Conservation (phyloP, 1,140 invertebrate genomes). For the Leguminivora glycinivorella region DNA sequence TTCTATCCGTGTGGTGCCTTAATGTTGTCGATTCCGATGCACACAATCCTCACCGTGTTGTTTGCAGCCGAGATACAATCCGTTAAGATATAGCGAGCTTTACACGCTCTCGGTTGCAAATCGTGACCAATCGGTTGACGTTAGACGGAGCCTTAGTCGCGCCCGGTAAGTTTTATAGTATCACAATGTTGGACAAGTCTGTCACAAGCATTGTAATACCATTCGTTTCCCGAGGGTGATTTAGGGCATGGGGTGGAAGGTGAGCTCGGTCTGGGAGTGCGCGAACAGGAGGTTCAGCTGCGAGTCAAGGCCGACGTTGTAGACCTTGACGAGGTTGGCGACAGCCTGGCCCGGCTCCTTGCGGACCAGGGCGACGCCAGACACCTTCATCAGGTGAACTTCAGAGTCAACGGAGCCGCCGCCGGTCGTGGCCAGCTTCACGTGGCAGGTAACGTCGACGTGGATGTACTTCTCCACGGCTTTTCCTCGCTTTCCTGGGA, state of each 20-base stretch:
- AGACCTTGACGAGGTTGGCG: constrained; percentile 80
- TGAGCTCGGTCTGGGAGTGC: constrained; percentile 81
- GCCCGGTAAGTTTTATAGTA: constrained; percentile 60
- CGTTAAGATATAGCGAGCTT: constrained; percentile 35
- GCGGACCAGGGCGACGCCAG: constrained; percentile 82
- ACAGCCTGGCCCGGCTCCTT: constrained; percentile 76
- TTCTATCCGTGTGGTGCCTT: neutral
- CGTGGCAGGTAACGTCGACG: constrained; percentile 83
- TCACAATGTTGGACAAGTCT: constrained; percentile 49
- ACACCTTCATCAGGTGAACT: constrained; percentile 82
- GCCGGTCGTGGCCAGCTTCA: constrained; percentile 80
- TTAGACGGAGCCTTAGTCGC: constrained; percentile 65
- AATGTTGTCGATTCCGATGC: neutral
- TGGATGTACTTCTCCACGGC: constrained; percentile 82
- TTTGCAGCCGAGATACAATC: constrained; percentile 53
- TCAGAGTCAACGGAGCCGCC: constrained; percentile 79
- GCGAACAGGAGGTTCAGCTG: constrained; percentile 83
- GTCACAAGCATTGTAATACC: constrained; percentile 57
- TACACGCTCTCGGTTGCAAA: constrained; percentile 58
- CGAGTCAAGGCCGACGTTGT: constrained; percentile 83
- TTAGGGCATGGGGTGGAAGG: constrained; percentile 80
- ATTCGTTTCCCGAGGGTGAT: constrained; percentile 47
- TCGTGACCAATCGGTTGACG: constrained; percentile 63
- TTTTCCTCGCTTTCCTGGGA: constrained; percentile 73
- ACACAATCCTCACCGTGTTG: neutral